phyloP scores from a whole-genome alignment of 2,797 vertebrate species.

The Falco naumanni region DNA sequence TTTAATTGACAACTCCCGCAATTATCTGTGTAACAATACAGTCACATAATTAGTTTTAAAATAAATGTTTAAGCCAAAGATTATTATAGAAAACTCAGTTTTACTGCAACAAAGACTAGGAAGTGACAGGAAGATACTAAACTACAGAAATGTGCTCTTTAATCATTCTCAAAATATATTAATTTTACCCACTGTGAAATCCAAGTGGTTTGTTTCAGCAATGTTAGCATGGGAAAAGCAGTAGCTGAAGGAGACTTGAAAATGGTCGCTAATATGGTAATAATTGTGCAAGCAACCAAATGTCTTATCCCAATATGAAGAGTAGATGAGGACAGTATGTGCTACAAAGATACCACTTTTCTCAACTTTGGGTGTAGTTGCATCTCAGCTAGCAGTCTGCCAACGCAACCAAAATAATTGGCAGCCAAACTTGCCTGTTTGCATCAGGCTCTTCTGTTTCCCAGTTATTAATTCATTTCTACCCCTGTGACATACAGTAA shows the following conservation, averaged over 20 bases:
- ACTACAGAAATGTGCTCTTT: conserved; percentile 18
- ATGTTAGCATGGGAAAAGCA: not conserved
- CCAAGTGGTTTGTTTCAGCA: conserved; percentile 2
- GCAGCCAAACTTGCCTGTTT: not conserved
- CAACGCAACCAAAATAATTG: not conserved
- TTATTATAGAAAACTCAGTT: conserved; percentile 33
- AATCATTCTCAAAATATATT: conserved; percentile 3
- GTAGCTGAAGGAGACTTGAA: conserved; percentile 18
- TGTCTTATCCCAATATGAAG: not conserved
- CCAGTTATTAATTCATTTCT: not conserved
- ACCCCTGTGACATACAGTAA: not conserved
- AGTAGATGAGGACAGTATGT: not conserved
- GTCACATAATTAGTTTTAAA: conserved; percentile 57
- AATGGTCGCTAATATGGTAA: conserved; percentile 16
- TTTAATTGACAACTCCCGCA: conserved; percentile 52
- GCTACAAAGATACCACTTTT: not conserved
- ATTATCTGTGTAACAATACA: conserved; percentile 51
- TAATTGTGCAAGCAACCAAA: conserved; percentile 17
- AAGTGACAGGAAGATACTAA: conserved; percentile 38
- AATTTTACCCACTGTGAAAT: conserved; percentile 23
- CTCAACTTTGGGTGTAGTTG: not conserved
- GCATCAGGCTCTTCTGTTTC: not conserved
- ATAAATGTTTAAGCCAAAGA: conserved; percentile 40
- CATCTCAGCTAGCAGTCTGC: not conserved
- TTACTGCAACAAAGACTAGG: conserved; percentile 14